Evolutionary conservation across 1,140 invertebrate species (phyloP), one percentile per base, ranked within the genome.

Genomic region (Theocolax elegans): DNA sequence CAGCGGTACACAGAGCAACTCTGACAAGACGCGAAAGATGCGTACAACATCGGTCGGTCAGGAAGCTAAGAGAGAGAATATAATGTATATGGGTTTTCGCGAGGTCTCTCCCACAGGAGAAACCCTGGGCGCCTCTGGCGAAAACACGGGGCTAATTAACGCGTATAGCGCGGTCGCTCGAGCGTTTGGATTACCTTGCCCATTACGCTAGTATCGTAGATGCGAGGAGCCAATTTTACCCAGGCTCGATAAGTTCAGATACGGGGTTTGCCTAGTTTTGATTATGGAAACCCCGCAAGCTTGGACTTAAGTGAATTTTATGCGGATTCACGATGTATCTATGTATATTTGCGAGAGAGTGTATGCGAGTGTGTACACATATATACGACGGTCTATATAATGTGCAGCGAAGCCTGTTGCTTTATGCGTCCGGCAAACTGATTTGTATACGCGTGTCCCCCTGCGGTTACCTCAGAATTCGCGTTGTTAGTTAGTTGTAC

Each of bases 121-220:
- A 40, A 23, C 44, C 12, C 17, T 3, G 35, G n/a, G n/a, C 19
- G 21, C 42, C 38, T 7, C 17, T 8, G 23, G 48, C 35, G 44
- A 68, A 60, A 68, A 58, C 58, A 68, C 23, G 23, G 35, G 19
- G 67, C 46, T 68, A 60, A 68, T 62, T 68, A 68, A 68, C 48
- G 56, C 67, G 17, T 59, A 59, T 59, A 27, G 65, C 58, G 53
- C 25, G 64, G 51, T 58, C n/a, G n/a, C 35, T 19, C 54, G 31
- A n/a, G n/a, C n/a, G 62, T 31, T 29, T 48, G 27, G 29, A 21
- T 25, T 3, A 23, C 1, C 48, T 15, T 7, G 44, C 59, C 7
- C 15, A 64, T 64, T 53, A 51, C 19, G 31, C 31, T 49, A 40
- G 35, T 53, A 49, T 63, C 27, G 53, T 7, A 10, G n/a, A n/a